Evolutionary conservation across 2,797 vertebrate species (phyloP).

Genomic region (Mallotus villosus): DNA sequence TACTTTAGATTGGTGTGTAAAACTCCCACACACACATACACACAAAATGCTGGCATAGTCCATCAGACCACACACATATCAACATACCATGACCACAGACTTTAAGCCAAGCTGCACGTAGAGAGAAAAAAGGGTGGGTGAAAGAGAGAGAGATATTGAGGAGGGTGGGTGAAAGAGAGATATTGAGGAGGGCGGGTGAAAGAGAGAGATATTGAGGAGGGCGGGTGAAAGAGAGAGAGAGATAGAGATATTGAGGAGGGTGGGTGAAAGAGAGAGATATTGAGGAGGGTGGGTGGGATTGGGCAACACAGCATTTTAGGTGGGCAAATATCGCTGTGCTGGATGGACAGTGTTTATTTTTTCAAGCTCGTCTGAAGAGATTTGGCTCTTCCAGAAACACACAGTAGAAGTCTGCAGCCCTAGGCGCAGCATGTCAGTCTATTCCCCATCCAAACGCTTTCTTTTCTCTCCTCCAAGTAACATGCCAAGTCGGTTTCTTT

Average conservation of each 20-base stretch:
- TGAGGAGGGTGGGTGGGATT: no score
- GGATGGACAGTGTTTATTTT: conserved; percentile 47
- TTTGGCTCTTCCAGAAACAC: conserved; percentile 34
- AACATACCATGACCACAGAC: no score
- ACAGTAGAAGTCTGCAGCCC: conserved; percentile 27
- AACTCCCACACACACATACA: conserved; percentile 7
- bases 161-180: background rate
- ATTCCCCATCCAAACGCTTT: background rate
- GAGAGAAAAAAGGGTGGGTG: background rate
- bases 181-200: background rate
- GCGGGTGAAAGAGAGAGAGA: background rate
- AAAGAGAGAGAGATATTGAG: conserved; percentile 11
- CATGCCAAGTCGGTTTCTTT: background rate
- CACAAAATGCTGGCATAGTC: background rate
- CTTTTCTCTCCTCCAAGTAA: background rate
- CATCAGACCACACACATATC: no score
- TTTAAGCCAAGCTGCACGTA: no score
- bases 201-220: conserved; percentile 1
- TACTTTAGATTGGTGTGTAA: background rate
- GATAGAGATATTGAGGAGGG: background rate
- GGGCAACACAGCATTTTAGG: background rate
- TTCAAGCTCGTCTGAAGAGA: conserved; percentile 36
- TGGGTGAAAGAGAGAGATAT: background rate
- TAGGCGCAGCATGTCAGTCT: conserved; percentile 44
- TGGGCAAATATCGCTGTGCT: conserved; percentile 34